Evolutionary conservation across 2,888 invertebrate species (phyloP), one percentile per base, ranked within the genome.

Genomic region (Myopa testacea): DNA sequence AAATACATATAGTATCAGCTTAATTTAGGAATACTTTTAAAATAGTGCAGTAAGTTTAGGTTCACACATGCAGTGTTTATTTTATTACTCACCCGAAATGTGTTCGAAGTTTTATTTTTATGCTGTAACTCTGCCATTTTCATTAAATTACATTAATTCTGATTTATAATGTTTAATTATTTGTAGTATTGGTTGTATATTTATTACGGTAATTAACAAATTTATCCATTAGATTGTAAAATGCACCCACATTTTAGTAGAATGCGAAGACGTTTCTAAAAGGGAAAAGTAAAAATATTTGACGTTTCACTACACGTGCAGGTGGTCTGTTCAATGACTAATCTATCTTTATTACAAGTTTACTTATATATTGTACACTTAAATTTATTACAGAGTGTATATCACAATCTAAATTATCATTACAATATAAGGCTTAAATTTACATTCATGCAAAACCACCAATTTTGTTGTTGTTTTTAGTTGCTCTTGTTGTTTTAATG

Each of bases 71-170:
- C 26, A 71, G 38, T 14, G 16, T 34, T 52, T 75, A 26, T 26
- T 26, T 26, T 26, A 26, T 60, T 10, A 81, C 85, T 89, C 91
- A 95, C 95, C 90, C 94, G 93, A 90, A 95, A 95, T 7, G 94
- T 94, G 85, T 95, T 95, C 0, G 91, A 91, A 79, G 93, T 91
- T 90, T 95, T 95, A 83, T 94, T 94, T 85, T 94, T 93, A 50
- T 85, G 84, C 14, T 76, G 78, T 60, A 77, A 75, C 63, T 80
- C 80, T 45, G 81, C 78, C 78, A 81, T 83, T 60, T 3, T 70
- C 14, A 4, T 76, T 34, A 58, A 69, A 73, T 76, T 62, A 63
- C 63, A 78, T 80, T 74, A 65, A 65, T 74, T 55, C 5, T 65
- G 58, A 26, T 67, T 10, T 5, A 78, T 8, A 63, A 40, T 55